Evolutionary conservation across 2,888 invertebrate genomes (phyloP), one percentile per base, ranked within the genome.

Genomic region (Tachina grossa): DNA sequence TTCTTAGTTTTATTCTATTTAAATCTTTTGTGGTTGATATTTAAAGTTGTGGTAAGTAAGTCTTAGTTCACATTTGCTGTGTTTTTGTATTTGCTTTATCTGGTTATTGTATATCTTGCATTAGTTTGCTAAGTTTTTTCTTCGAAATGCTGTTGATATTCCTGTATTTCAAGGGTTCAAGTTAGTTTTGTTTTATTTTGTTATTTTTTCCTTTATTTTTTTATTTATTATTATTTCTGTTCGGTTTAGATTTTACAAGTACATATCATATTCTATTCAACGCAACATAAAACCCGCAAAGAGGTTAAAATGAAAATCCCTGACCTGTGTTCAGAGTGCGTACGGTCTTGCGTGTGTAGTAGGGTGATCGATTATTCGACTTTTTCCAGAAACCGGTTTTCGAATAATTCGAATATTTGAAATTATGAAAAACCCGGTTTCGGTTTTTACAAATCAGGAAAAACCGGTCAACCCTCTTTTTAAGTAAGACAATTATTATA

Each of bases 261-360:
- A 53, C 63, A 31, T 45, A 75, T 79, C 47, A 55, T 51, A 81
- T 85, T 78, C 6, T 31, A 6, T 31, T 82, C 82, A 74, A 75
- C 75, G 66, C 79, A 85, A 72, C 57, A 61, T 72, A 79, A 76
- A 83, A 85, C 74, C 63, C 31, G 39, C 66, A 71, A 84, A 65
- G 79, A 84, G 78, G 82, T 76, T 85, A 79, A 82, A 78, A 75
- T 68, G 53, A 71, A 76, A 76, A 80, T 83, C 79, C 85, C 83
- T 85, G 85, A 80, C 83, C 85, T 83, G 78, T 82, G 85, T 75
- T 82, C 59, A 41, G 14, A 41, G 47, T 71, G 61, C 16, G 53
- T 72, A 45, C 51, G 22, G 31, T 5, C 31, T 57, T 57, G 39
- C 14, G 16, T 63, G 10, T 49, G 51, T 57, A 5, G n/a, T n/a